Base-by-base conservation (phyloP, 2,888 invertebrate species). In the Clivina fossor region DNA sequence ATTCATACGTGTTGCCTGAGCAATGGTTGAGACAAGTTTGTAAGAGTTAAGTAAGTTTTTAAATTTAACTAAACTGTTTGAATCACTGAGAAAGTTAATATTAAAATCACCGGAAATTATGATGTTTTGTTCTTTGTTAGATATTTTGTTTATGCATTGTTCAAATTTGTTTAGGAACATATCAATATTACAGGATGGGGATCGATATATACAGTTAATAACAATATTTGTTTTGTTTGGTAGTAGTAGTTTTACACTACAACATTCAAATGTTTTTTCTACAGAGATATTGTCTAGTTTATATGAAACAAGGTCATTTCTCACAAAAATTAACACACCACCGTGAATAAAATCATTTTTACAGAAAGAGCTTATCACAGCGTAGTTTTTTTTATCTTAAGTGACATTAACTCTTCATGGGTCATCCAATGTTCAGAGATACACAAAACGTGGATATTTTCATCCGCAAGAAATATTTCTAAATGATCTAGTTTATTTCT, bases 21-120 rank as follows among this genome's bases (percentile, higher is more conserved):
- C n/a, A n/a, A n/a, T n/a, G n/a, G n/a, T n/a, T n/a, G n/a, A n/a
- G n/a, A n/a, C n/a, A n/a, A n/a, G n/a, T n/a, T n/a, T n/a, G n/a
- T n/a, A n/a, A n/a, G n/a, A n/a, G n/a, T n/a, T n/a, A n/a, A n/a
- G n/a, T n/a, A n/a, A n/a, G n/a, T n/a, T n/a, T n/a, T n/a, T n/a
- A n/a, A n/a, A n/a, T n/a, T n/a, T n/a, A n/a, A n/a, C n/a, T n/a
- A n/a, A n/a, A n/a, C n/a, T n/a, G n/a, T n/a, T n/a, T n/a, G n/a
- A n/a, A n/a, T n/a, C n/a, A n/a, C n/a, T n/a, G n/a, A 30, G 11
- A 30, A 30, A 9, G 4, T 30, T 30, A 13, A 30, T 30, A 30
- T 30, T 30, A 30, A 30, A 30, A 30, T 30, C 30, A 30, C 30
- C 30, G 11, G n/a, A 30, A 11, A 30, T 30, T 30, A 30, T 30